Base-by-base conservation (phyloP, 2,113 vertebrate species). In the Neoarius graeffei region DNA sequence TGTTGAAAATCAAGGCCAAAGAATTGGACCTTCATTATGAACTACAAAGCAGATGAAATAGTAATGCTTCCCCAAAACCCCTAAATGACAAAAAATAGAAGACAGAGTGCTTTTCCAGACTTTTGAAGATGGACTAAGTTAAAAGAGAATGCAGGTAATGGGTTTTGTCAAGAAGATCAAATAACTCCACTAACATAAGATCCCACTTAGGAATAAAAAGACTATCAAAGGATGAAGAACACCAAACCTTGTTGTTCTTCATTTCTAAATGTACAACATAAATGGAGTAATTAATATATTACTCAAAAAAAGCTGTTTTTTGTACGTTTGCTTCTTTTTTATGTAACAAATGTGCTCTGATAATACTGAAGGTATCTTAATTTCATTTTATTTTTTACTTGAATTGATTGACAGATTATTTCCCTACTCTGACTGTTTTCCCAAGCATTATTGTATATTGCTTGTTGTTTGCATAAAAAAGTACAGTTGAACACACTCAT, bases 111-210 rank as follows among this genome's bases (percentile, higher is more conserved):
- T 67, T 67, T 52, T 67, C 62, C 30, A 20, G n/a, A 62, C 85
- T 67, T 81, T 86, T 86, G 60, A 80, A 67, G 60, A 80, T 54
- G 60, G 48, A 48, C 42, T 30, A 66, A 5, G 48, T 86, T 3
- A 69, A 67, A 86, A 30, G 25, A 81, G 30, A 50, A 86, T 74
- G 50, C 42, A 3, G 27, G 85, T 7, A 5, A 86, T 1, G 62
- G n/a, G 62, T 27, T 56, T 67, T 14, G 42, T 25, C 11, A 15
- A 80, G 62, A 42, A 48, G 76, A 81, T 86, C 50, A 86, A 86
- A 86, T 81, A 15, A 57, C 62, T 81, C 50, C 0, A 8, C 48
- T 86, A 77, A n/a, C 85, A 67, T 19, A 69, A 30, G 76, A 67
- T 73, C 30, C 52, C 62, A 57, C 50, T 57, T 57, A 66, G 19